These are phyloP conservation scores for Eristalis arbustorum DNA, from an alignment of 2,888 invertebrate genomes.

Conservation along the genomic window DNA sequence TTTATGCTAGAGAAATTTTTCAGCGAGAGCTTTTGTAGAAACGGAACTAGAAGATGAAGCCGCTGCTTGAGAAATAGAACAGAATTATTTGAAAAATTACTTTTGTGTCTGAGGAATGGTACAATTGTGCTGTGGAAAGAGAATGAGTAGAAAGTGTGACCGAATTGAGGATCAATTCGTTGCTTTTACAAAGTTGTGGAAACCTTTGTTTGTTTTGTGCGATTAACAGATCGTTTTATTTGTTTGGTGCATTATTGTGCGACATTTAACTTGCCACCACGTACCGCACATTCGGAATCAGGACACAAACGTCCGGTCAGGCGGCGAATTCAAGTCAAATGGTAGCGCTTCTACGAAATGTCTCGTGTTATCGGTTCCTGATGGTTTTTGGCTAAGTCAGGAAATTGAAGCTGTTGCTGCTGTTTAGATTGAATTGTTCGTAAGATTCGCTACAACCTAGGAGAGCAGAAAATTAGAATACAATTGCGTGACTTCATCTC, in stretches of 20 bases:
- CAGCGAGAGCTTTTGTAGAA: constrained; percentile 77
- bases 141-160: not conserved
- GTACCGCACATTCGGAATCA: not conserved
- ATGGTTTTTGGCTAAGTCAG: not conserved
- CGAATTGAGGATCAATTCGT: not conserved
- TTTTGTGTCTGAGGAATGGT: no score
- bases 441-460: not conserved
- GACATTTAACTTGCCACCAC: not conserved
- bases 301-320: not conserved
- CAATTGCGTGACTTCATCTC: not conserved
- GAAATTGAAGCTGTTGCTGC: not conserved
- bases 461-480: not conserved
- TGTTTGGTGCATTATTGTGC: not conserved
- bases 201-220: not conserved
- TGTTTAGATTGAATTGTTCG: not conserved
- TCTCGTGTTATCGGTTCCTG: not conserved
- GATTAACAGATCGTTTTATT: not conserved
- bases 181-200: not conserved
- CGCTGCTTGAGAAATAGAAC: constrained; percentile 72
- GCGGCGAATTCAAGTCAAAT: not conserved
- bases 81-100: not conserved
- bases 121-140: not conserved
- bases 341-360: not conserved
- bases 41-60: constrained; percentile 83
- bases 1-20: constrained; percentile 80